These are phyloP conservation scores for Patella vulgata DNA, from an alignment of 1,140 invertebrate genomes.

Conservation along the genomic window DNA sequence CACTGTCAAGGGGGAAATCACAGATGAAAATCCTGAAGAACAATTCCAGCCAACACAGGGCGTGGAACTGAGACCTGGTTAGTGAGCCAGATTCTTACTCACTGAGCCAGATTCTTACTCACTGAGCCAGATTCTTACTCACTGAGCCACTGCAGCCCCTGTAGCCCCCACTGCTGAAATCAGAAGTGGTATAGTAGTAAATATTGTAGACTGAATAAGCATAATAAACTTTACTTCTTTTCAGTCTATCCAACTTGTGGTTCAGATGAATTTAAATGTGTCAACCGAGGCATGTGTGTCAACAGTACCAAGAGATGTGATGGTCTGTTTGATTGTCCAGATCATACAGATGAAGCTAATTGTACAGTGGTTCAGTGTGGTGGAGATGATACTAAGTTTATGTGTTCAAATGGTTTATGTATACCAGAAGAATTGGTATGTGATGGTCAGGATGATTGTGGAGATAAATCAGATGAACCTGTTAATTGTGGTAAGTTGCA, in stretches of 20 bases:
- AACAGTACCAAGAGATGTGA: conserved; percentile 88
- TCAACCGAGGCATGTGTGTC: conserved; percentile 87
- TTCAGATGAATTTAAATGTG: conserved; percentile 74
- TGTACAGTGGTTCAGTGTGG: conserved; percentile 28
- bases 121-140: no score
- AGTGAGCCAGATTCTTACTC: no score
- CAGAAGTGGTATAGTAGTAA: no score
- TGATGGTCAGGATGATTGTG: conserved; percentile 57
- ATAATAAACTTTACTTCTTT: background rate
- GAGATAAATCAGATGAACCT: conserved; percentile 71
- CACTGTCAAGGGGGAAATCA: no score
- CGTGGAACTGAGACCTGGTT: no score
- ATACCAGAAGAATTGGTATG: conserved; percentile 46
- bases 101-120: no score
- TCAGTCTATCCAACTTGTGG: conserved; percentile 76
- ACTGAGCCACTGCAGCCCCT: no score
- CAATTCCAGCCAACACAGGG: no score
- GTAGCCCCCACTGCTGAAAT: no score
- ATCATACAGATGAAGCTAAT: conserved; percentile 54
- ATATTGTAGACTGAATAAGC: no score
- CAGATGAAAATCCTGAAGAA: no score
- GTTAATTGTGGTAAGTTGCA: conserved; percentile 67
- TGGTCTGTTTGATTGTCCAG: conserved; percentile 81
- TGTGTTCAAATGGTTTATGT: conserved; percentile 49
- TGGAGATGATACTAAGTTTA: conserved; percentile 34